Evolutionary conservation across 2,113 vertebrate species (phyloP).

Genomic region (Panurus biarmicus): DNA sequence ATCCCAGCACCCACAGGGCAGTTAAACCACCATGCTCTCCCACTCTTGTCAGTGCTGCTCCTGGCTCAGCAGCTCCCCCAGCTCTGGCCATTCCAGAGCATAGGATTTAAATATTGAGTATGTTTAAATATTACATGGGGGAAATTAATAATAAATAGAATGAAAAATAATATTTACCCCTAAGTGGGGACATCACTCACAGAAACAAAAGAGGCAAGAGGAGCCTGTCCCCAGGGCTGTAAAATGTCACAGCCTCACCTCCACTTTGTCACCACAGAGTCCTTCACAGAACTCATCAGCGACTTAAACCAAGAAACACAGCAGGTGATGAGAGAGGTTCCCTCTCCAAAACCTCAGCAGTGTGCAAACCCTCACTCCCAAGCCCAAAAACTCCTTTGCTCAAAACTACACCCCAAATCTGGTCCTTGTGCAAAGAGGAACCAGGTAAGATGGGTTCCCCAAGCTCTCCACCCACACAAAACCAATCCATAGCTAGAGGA

Average conservation of each 20-base stretch:
- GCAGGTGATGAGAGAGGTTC: neutral
- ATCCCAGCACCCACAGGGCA: neutral
- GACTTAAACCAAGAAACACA: neutral
- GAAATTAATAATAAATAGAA: constrained; percentile 18
- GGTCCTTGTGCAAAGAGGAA: neutral
- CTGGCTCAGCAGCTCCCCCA: neutral
- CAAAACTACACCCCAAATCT: neutral
- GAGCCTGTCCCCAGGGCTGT: neutral
- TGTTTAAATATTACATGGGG: neutral
- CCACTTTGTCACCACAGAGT: neutral
- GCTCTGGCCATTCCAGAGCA: neutral
- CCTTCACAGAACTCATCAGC: neutral
- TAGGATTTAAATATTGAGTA: neutral
- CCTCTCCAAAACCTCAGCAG: neutral
- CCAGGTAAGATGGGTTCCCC: neutral
- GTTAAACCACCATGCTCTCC: neutral
- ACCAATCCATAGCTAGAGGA: neutral
- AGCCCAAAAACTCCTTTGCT: neutral
- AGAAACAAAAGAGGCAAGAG: neutral
- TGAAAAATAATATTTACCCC: neutral
- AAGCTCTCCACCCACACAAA: neutral
- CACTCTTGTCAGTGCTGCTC: neutral
- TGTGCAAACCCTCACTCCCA: neutral
- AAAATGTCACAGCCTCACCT: neutral
- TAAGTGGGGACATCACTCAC: neutral